Percentiles rank a stretch among this genome's conserved stretches.
Evolutionary conservation across 1,140 invertebrate species (phyloP).

Genomic region (Caenorhabditis latens): DNA sequence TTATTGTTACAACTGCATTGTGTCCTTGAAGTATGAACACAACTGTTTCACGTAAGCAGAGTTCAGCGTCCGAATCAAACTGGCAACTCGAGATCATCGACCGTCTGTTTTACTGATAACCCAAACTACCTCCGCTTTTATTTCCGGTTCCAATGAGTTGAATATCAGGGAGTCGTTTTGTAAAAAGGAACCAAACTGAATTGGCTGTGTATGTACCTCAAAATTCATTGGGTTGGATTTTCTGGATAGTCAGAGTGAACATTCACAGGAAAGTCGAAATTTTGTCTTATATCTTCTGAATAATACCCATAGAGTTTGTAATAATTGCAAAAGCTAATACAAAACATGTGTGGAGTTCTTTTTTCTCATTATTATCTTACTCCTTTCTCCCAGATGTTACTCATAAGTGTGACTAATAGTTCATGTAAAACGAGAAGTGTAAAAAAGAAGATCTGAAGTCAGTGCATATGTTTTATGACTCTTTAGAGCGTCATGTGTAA

Average conservation of each 20-base stretch:
- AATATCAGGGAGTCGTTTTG: background rate
- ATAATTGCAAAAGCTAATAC: too few species aligned
- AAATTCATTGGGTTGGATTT: too few species aligned
- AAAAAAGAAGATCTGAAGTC: background rate
- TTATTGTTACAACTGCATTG: background rate
- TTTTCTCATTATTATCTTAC: too few species aligned
- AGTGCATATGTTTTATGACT: slow-evolving; percentile 32
- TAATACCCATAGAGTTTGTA: too few species aligned
- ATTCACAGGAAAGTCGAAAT: too few species aligned
- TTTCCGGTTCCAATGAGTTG: background rate
- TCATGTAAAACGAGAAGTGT: background rate
- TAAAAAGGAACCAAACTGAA: background rate
- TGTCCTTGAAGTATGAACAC: background rate
- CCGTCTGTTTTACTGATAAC: slow-evolving; percentile 33
- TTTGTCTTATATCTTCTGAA: too few species aligned
- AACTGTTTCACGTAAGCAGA: background rate
- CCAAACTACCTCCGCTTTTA: background rate
- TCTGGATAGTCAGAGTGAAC: too few species aligned
- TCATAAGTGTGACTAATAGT: slow-evolving; percentile 17
- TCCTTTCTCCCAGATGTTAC: slow-evolving; percentile 4
- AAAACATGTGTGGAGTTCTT: too few species aligned
- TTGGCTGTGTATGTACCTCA: too few species aligned
- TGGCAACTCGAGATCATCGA: slow-evolving; percentile 21
- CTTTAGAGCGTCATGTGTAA: slow-evolving; percentile 47
- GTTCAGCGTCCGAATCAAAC: background rate